Evolutionary conservation across 1,140 invertebrate species (phyloP).

Genomic region (Tenebrio molitor): DNA sequence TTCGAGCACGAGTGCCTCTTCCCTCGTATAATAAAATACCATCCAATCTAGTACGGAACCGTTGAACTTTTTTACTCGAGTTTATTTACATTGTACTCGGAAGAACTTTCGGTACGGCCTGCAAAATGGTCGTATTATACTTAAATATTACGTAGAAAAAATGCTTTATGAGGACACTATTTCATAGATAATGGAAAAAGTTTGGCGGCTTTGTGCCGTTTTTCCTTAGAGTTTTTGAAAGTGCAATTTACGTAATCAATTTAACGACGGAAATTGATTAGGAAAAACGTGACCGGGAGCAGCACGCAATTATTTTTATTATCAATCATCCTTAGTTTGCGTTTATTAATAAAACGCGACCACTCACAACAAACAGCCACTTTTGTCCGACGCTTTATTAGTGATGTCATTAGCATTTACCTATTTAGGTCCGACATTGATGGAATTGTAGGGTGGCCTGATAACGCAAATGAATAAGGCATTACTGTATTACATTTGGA

Average conservation of each 20-base stretch:
- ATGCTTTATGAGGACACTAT: constrained; percentile 3
- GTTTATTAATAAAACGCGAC: too few species aligned
- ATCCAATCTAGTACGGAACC: neutral
- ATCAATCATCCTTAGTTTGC: too few species aligned
- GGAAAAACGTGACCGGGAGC: too few species aligned
- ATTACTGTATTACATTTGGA: neutral
- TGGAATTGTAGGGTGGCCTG: neutral
- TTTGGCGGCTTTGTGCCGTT: neutral
- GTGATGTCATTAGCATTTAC: constrained; percentile 1
- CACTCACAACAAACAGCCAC: too few species aligned
- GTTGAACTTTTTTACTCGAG: neutral
- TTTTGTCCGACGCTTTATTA: too few species aligned
- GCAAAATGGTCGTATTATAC: neutral
- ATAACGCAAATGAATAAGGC: constrained; percentile 19
- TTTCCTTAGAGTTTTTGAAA: neutral
- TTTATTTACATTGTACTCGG: constrained; percentile 30
- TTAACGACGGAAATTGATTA: neutral
- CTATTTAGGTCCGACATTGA: constrained; percentile 6
- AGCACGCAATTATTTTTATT: too few species aligned
- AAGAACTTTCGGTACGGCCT: neutral
- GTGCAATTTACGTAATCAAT: neutral
- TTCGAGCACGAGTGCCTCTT: neutral
- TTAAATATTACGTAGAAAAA: neutral
- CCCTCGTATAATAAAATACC: constrained; percentile 1
- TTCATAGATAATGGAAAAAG: constrained; percentile 17